Base-by-base conservation (phyloP, 2,113 vertebrate genomes). In the Mustelus asterias region DNA sequence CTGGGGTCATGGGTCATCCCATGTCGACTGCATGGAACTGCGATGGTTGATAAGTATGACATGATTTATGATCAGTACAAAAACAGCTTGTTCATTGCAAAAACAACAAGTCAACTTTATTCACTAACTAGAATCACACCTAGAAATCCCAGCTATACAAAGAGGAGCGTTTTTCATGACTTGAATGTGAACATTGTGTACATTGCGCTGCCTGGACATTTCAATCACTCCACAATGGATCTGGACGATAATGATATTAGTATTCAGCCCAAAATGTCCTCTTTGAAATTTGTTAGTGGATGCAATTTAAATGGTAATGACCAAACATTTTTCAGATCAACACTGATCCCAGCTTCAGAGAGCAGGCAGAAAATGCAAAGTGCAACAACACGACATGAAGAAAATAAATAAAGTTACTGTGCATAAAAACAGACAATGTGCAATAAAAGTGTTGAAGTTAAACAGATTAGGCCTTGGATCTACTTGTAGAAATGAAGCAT, bases 241-340 rank as follows among this genome's bases (percentile, higher is more conserved):
- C 65, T 44, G n/a, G 18, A 3, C 33, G 44, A 60, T 10, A 5
- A 14, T 13, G 65, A 41, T 22, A 48, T 41, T 70, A 26, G 20
- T 44, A 70, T 70, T 94, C 65, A 70, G n/a, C 8, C 41, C 44
- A 44, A 94, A 94, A 94, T 48, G 8, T 26, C 4, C 92, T 13
- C 8, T 26, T 94, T 94, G 65, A 94, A 69, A 70, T 69, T 37
- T 44, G 18, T 70, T 67, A 70, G 92, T 24, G 20, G 65, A 70
- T 70, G 67, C 37, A 94, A 94, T 94, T 94, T 94, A 94, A 94
- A 94, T 94, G 92, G 65, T 94, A 94, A 70, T 94, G 92, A 70
- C 37, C 3, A 94, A n/a, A 41, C 37, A 70, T 70, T 48, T 94
- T 70, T 94, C 65, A 94, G 44, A 29, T 33, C 37, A 60, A n/a